Evolutionary conservation across 92 coral and sea anemone species (phyloP).

Genomic region (Umimayanthus chanpuru): DNA sequence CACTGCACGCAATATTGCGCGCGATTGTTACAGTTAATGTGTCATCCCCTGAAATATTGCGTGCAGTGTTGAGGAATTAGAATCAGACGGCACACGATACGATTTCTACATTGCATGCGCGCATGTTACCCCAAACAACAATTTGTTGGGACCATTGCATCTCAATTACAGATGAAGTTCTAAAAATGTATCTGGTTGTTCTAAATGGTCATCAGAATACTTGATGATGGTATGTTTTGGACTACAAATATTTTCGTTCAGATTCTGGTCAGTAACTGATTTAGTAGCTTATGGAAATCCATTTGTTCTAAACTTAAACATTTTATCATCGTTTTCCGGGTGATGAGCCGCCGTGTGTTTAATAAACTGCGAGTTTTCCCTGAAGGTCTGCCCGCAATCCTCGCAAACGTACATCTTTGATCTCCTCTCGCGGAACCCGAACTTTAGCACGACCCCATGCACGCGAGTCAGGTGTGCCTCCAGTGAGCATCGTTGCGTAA

Average conservation of each 20-base stretch:
- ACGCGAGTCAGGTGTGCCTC: constrained; percentile 98
- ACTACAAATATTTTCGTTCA: neutral
- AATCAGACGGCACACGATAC: too few species aligned
- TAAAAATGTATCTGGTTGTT: too few species aligned
- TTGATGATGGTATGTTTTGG: neutral
- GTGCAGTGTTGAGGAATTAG: too few species aligned
- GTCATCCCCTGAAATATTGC: too few species aligned
- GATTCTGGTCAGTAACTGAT: neutral
- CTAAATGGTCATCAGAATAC: too few species aligned
- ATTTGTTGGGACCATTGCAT: too few species aligned
- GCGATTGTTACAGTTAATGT: too few species aligned
- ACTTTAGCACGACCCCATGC: constrained; percentile 91
- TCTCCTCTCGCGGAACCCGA: constrained; percentile 97
- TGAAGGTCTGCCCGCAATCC: constrained; percentile 89
- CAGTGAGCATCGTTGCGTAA: constrained; percentile 96
- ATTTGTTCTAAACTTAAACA: constrained; percentile 55
- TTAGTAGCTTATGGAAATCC: constrained; percentile 37
- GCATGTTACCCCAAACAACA: too few species aligned
- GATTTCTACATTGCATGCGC: too few species aligned
- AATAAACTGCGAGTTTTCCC: constrained; percentile 85
- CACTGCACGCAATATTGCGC: too few species aligned
- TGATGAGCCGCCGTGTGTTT: constrained; percentile 84
- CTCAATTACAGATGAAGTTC: too few species aligned
- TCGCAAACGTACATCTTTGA: constrained; percentile 96
- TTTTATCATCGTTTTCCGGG: constrained; percentile 75